A percentile compares a stretch with the other conserved stretches of the same genome.
These are phyloP conservation scores for Corythornis vintsioides DNA, from an alignment of 2,113 vertebrate genomes.

Conservation along the genomic window DNA sequence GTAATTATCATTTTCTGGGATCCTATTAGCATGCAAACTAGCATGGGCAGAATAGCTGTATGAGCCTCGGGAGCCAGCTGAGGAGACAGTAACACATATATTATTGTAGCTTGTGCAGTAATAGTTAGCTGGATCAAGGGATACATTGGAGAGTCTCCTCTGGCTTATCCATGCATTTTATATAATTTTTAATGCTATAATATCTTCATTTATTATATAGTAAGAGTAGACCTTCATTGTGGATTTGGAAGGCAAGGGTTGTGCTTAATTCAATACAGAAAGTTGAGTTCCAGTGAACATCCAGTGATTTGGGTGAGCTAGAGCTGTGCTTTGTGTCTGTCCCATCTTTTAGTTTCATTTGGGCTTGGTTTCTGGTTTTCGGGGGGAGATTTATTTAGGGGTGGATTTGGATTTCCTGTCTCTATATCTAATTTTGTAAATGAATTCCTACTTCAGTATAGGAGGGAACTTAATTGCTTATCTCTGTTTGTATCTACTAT, in stretches of 20 bases:
- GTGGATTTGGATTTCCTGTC: background rate
- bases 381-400: background rate
- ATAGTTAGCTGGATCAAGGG: background rate
- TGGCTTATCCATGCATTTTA: background rate
- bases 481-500: background rate
- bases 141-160: background rate
- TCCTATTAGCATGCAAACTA: conserved; percentile 30
- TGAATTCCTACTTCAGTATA: background rate
- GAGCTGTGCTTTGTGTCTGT: background rate
- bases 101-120: background rate
- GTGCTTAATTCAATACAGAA: background rate
- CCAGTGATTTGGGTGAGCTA: background rate
- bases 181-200: background rate
- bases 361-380: background rate
- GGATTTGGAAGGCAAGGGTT: background rate
- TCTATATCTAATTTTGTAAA: background rate
- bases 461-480: background rate
- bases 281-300: background rate
- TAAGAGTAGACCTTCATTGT: background rate
- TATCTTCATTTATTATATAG: background rate
- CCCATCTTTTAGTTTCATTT: background rate
- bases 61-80: background rate
- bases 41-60: background rate
- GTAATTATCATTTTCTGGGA: background rate
- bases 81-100: background rate